Conservation (phyloP, 2,797 vertebrate genomes). For the Enteromius paludinosus region DNA sequence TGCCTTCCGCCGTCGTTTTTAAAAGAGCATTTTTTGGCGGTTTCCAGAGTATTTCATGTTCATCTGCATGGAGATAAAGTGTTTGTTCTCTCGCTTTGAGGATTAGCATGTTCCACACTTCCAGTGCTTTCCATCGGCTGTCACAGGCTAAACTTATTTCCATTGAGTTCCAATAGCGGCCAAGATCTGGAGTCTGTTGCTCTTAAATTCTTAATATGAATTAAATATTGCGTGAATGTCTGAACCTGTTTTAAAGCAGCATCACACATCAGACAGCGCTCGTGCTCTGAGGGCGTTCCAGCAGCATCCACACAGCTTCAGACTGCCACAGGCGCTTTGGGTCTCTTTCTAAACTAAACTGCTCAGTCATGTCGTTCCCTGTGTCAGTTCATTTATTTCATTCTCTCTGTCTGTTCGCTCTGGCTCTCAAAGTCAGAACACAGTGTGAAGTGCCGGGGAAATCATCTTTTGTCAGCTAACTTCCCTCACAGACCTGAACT, state of each 20-base stretch:
- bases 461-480: not conserved
- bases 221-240: not conserved
- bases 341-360: not conserved
- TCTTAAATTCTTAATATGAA: not conserved
- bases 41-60: not conserved
- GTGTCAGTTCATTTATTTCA: not conserved
- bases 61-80: not conserved
- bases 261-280: not conserved
- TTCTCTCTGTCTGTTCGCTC: not conserved
- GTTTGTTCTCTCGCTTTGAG: not conserved
- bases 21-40: not conserved
- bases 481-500: conserved; percentile 1
- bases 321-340: not conserved
- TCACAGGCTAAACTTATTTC: not conserved
- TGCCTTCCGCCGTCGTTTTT: not conserved
- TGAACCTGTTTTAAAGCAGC: not conserved
- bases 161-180: not conserved
- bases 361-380: not conserved
- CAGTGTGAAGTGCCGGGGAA: not conserved
- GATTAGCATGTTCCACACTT: not conserved
- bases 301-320: not conserved
- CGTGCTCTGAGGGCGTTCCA: not conserved
- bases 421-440: not conserved
- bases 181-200: not conserved
- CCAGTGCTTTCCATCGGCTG: not conserved